Percentiles rank a stretch among this genome's conserved stretches.
Evolutionary conservation across 2,113 vertebrate species (phyloP).

Genomic region (Aegithalos caudatus): DNA sequence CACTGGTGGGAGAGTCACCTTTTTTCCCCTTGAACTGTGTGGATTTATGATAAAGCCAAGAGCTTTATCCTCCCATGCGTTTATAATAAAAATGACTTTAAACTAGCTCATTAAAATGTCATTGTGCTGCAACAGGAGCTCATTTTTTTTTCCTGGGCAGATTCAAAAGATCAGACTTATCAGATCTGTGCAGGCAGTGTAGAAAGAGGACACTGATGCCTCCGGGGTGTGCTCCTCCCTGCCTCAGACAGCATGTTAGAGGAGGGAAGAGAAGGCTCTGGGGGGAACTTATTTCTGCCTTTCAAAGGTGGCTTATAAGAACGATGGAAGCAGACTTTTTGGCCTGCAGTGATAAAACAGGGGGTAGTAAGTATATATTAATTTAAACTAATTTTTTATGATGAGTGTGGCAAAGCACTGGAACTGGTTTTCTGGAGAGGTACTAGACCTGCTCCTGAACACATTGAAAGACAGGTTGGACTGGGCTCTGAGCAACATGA

Average conservation of each 20-base stretch:
- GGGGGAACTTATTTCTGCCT: not conserved
- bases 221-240: not conserved
- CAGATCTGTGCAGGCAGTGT: not conserved
- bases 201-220: not conserved
- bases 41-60: not conserved
- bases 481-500: fast-evolving
- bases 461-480: not conserved
- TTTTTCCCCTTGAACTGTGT: not conserved
- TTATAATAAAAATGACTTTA: not conserved
- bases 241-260: not conserved
- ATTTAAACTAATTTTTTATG: not conserved
- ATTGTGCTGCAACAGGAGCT: not conserved
- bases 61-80: not conserved
- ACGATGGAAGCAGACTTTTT: not conserved
- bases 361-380: not conserved
- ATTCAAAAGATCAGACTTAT: not conserved
- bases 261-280: not conserved
- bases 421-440: not conserved
- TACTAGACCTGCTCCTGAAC: not conserved
- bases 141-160: not conserved
- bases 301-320: not conserved
- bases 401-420: not conserved
- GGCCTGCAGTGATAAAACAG: not conserved
- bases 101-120: not conserved
- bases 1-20: not conserved